These are phyloP conservation scores for Drymodes brunneopygia DNA, from an alignment of 2,113 vertebrate species.

Conservation along the genomic window DNA sequence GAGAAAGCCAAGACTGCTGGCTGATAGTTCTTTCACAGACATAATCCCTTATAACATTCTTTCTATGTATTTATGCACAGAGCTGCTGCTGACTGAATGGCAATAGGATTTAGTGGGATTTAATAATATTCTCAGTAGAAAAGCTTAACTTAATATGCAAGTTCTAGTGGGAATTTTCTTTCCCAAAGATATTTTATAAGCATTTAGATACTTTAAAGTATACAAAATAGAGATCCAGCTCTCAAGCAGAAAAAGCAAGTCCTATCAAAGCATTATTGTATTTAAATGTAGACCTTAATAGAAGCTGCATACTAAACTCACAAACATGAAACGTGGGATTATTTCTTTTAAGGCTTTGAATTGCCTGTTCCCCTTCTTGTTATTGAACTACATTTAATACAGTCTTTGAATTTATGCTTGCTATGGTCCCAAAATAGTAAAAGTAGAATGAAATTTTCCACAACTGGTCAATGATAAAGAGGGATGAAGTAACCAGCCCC, in stretches of 20 bases:
- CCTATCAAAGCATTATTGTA: constrained; percentile 23
- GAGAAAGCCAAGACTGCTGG: neutral
- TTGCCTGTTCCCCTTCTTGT: neutral
- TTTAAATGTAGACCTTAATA: constrained; percentile 8
- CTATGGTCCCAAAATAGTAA: neutral
- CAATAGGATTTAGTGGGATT: constrained; percentile 57
- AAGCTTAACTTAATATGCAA: constrained; percentile 36
- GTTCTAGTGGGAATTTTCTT: constrained; percentile 49
- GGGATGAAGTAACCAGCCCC: neutral
- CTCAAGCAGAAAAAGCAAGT: constrained; percentile 21
- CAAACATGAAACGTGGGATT: neutral
- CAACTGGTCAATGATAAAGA: constrained; percentile 19
- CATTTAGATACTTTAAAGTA: constrained; percentile 32
- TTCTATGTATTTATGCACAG: constrained; percentile 3
- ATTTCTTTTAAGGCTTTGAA: constrained; percentile 39
- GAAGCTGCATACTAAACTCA: neutral
- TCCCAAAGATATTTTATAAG: constrained; percentile 44
- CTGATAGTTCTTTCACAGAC: neutral
- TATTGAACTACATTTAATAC: constrained; percentile 41
- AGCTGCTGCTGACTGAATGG: constrained; percentile 28
- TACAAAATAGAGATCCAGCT: neutral
- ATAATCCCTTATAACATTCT: constrained; percentile 2
- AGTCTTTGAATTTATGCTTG: constrained; percentile 51
- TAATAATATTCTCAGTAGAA: constrained; percentile 57
- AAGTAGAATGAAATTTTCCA: constrained; percentile 48